Conservation (phyloP, 2,888 invertebrate genomes). For the Cataglyphis altisquamis region DNA sequence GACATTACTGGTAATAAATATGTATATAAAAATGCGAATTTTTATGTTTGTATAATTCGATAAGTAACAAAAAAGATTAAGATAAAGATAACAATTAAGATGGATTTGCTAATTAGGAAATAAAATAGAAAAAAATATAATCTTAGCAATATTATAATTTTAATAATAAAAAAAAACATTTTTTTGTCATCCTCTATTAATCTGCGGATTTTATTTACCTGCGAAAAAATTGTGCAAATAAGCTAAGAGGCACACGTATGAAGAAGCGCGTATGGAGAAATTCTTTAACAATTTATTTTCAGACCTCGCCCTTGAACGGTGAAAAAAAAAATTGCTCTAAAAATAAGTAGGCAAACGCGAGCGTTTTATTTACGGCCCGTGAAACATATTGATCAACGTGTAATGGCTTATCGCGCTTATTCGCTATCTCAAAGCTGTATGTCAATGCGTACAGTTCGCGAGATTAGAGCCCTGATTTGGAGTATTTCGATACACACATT, state of each 20-base stretch:
- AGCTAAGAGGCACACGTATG: constrained; percentile 2
- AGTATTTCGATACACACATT: not conserved
- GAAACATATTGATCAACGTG: constrained; percentile 48
- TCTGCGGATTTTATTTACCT: not conserved
- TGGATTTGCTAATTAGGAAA: not conserved
- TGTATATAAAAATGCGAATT: not conserved
- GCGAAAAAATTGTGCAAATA: not conserved
- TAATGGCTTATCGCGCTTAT: constrained; percentile 21
- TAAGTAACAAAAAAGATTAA: not conserved
- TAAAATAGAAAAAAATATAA: not conserved
- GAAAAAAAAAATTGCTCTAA: constrained; percentile 63
- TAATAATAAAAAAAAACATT: not conserved
- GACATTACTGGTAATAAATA: not conserved
- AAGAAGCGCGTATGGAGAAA: constrained; percentile 60
- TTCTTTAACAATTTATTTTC: constrained; percentile 66
- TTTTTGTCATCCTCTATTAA: not conserved
- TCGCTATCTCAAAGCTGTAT: not conserved
- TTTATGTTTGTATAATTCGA: not conserved
- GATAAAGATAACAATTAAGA: not conserved
- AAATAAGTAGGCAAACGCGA: constrained; percentile 59
- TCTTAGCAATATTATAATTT: not conserved
- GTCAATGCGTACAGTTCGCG: not conserved
- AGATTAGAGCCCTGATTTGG: constrained; percentile 1
- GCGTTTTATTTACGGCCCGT: constrained; percentile 53
- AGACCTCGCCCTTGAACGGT: constrained; percentile 61